Percentiles rank a stretch among this genome's conserved stretches.
Conservation (phyloP, 2,888 invertebrate genomes). For the Theretra japonica region DNA sequence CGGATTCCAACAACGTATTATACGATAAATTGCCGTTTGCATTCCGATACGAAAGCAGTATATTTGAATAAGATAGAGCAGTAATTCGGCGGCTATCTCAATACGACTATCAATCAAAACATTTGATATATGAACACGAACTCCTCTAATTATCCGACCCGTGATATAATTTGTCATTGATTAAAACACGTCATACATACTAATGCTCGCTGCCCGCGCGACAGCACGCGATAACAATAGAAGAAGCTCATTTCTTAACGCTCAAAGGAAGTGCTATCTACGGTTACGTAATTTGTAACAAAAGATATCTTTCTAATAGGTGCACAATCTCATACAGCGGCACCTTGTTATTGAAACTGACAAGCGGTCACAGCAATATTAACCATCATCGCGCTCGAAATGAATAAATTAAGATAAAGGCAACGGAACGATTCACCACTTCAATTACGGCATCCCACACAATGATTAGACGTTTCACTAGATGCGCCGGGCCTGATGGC, state of each 20-base stretch:
- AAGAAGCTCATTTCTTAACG: slow-evolving; percentile 27
- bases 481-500: slow-evolving; percentile 67
- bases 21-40: slow-evolving; percentile 77
- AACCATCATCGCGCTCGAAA: slow-evolving; percentile 69
- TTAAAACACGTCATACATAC: slow-evolving; percentile 45
- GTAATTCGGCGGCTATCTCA: slow-evolving; percentile 79
- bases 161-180: slow-evolving; percentile 69
- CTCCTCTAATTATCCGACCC: slow-evolving; percentile 68
- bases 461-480: slow-evolving; percentile 81
- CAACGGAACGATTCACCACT: slow-evolving; percentile 72
- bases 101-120: slow-evolving; percentile 77
- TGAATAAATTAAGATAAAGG: slow-evolving; percentile 83
- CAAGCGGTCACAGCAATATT: slow-evolving; percentile 81
- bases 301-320: slow-evolving; percentile 53
- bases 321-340: slow-evolving; percentile 63
- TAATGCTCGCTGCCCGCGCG: slow-evolving; percentile 30
- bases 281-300: slow-evolving; percentile 35
- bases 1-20: slow-evolving; percentile 53
- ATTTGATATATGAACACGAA: slow-evolving; percentile 70
- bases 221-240: slow-evolving; percentile 26
- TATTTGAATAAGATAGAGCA: slow-evolving; percentile 75
- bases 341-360: slow-evolving; percentile 77
- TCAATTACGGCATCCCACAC: slow-evolving; percentile 82
- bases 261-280: slow-evolving; percentile 24
- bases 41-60: slow-evolving; percentile 58